phyloP scores from a whole-genome alignment of 2,797 vertebrate species.

The Carcharodon carcharias region DNA sequence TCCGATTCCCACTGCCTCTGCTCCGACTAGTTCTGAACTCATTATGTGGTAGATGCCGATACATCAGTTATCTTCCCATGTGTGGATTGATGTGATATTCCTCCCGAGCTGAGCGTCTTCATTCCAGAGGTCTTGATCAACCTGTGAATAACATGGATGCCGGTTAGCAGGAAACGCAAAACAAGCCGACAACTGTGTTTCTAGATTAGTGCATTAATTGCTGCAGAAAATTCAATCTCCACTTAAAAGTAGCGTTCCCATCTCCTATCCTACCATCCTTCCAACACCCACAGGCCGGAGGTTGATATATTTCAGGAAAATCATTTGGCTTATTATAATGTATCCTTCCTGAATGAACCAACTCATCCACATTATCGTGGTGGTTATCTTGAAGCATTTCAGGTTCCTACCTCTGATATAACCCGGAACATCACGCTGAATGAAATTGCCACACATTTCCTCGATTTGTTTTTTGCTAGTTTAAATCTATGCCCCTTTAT shows the following conservation, averaged over 20 bases:
- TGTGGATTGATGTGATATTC: neutral
- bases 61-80: neutral
- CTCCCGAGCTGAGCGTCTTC: neutral
- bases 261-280: neutral
- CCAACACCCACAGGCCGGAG: neutral
- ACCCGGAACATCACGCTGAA: neutral
- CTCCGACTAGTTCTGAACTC: neutral
- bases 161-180: neutral
- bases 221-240: neutral
- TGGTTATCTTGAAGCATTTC: neutral
- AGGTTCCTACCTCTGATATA: neutral
- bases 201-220: neutral
- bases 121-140: neutral
- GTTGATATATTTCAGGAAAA: neutral
- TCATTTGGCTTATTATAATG: neutral
- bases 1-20: neutral
- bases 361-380: neutral
- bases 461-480: neutral
- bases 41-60: neutral
- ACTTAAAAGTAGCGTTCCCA: neutral
- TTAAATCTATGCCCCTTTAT: neutral
- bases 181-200: neutral
- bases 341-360: neutral
- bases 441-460: neutral
- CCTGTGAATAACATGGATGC: neutral